Percentiles rank a stretch among this genome's conserved stretches.
Evolutionary conservation across 2,888 invertebrate species (phyloP).

Genomic region (Drosophila tanythrix): DNA sequence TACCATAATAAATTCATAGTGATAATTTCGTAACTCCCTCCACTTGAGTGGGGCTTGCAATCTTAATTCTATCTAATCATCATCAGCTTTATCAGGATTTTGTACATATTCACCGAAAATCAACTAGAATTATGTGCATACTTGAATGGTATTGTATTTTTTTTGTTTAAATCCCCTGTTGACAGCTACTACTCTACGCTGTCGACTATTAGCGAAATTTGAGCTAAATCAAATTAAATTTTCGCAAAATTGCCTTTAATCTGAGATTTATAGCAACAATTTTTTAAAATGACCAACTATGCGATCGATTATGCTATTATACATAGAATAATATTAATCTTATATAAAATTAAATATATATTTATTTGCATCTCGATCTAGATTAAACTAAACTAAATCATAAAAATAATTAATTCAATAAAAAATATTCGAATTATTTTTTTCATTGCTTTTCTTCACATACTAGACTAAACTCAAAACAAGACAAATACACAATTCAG

Average conservation of each 20-base stretch:
- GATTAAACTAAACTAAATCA: background rate
- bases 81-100: slow-evolving; percentile 2
- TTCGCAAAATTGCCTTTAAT: background rate
- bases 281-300: background rate
- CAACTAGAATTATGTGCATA: background rate
- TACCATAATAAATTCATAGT: background rate
- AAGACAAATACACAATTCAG: too few species aligned
- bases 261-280: background rate
- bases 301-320: too few species aligned
- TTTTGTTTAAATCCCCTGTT: background rate
- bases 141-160: background rate
- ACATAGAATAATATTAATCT: background rate
- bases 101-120: background rate
- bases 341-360: background rate
- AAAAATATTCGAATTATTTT: background rate
- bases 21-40: slow-evolving; percentile 33
- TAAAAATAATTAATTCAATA: background rate
- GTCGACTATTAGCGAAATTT: background rate
- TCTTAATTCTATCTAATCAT: slow-evolving; percentile 48
- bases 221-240: background rate
- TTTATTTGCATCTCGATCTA: background rate
- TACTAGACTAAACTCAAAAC: too few species aligned
- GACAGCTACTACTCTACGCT: background rate
- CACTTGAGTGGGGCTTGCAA: slow-evolving; percentile 32
- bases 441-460: background rate